Evolutionary conservation across 2,797 vertebrate species (phyloP).

Genomic region (Chaetophractus vellerosus): DNA sequence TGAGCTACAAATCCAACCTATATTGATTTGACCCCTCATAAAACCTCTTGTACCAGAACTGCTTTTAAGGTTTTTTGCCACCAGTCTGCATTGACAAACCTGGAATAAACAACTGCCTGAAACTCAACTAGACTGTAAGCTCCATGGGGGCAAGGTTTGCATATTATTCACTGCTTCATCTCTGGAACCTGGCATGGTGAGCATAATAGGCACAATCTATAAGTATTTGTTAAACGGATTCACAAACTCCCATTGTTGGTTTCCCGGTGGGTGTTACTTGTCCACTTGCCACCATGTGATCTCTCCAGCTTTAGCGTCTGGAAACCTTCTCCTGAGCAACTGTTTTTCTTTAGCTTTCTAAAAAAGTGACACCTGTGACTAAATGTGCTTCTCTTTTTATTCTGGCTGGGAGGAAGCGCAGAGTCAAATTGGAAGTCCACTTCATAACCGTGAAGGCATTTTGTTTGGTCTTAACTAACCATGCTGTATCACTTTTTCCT

Average conservation of each 20-base stretch:
- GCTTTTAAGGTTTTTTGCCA: neutral
- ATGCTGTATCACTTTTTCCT: neutral
- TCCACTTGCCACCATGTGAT: neutral
- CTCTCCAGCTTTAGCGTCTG: slow-evolving; percentile 4
- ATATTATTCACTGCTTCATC: neutral
- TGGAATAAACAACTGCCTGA: neutral
- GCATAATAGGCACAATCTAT: too few relatives aligned
- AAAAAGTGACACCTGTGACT: slow-evolving; percentile 55
- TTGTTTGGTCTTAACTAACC: neutral
- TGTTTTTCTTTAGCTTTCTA: neutral
- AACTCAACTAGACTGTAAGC: neutral
- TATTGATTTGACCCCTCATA: neutral
- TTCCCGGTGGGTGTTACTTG: neutral
- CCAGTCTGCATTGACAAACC: neutral
- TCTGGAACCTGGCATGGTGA: neutral
- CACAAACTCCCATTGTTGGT: neutral
- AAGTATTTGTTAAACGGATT: neutral
- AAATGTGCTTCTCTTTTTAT: slow-evolving; percentile 32
- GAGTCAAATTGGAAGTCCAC: neutral
- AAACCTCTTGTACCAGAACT: neutral
- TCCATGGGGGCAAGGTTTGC: neutral
- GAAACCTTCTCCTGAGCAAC: slow-evolving; percentile 57
- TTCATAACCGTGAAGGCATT: neutral
- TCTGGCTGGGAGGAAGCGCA: neutral
- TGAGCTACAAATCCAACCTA: neutral